A percentile compares a stretch with the other conserved stretches of the same genome.
Evolutionary conservation across 2,888 invertebrate species (phyloP).

Genomic region (Orchestes rusci): DNA sequence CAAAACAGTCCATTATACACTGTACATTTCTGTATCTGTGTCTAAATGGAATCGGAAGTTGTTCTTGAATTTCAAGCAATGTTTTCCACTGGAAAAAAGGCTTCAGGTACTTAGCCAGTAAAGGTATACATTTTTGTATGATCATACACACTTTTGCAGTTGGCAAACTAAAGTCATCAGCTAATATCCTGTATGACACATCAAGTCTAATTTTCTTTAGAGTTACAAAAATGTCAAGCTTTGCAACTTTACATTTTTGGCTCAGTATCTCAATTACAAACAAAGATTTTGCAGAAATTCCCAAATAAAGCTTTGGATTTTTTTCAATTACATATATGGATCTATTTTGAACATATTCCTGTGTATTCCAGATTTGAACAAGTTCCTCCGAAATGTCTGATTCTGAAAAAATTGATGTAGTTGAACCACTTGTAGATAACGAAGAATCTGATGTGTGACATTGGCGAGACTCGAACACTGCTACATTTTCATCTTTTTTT

Average conservation of each 20-base stretch:
- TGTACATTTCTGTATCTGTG: conserved; percentile 13
- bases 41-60: conserved; percentile 13
- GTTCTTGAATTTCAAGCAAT: conserved; percentile 8
- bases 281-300: background rate
- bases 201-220: conserved; percentile 11
- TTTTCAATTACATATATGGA: background rate
- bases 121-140: background rate
- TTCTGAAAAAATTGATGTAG: background rate
- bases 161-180: conserved; percentile 1
- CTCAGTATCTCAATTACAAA: background rate
- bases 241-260: background rate
- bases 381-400: too few species aligned
- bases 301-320: conserved; percentile 1
- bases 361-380: background rate
- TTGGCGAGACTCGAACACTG: too few species aligned
- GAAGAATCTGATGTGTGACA: too few species aligned
- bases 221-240: conserved; percentile 4
- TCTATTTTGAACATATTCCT: background rate
- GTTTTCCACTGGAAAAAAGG: conserved; percentile 13
- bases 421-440: background rate
- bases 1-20: conserved; percentile 16
- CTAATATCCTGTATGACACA: conserved; percentile 1
- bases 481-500: background rate
- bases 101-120: background rate
- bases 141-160: background rate